Conservation (phyloP, 2,888 invertebrate genomes). For the Xanthorhoe spadicearia region DNA sequence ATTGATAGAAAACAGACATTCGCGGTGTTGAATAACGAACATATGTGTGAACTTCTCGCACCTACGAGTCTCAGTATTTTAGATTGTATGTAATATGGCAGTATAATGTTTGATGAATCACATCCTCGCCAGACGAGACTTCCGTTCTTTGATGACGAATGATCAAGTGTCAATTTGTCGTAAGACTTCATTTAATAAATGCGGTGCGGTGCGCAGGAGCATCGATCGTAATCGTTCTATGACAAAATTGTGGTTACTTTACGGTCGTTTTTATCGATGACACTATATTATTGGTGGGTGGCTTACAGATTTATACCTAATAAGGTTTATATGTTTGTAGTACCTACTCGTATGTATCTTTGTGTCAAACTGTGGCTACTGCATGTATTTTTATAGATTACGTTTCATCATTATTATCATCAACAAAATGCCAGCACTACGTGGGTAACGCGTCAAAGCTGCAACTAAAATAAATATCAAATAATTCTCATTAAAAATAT, state of each 20-base stretch:
- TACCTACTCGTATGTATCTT: too few relatives aligned
- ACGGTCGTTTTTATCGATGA: too few relatives aligned
- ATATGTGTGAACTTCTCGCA: slow-evolving; percentile 57
- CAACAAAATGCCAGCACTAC: too few relatives aligned
- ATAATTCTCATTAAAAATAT: too few relatives aligned
- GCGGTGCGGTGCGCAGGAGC: slow-evolving; percentile 12
- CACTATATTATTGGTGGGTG: too few relatives aligned
- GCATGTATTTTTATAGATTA: too few relatives aligned
- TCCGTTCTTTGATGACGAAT: slow-evolving; percentile 45
- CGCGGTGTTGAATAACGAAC: slow-evolving; percentile 62
- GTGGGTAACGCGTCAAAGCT: too few relatives aligned
- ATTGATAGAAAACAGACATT: slow-evolving; percentile 66
- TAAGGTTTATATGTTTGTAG: too few relatives aligned
- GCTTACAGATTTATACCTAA: too few relatives aligned
- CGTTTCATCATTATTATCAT: too few relatives aligned
- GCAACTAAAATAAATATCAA: too few relatives aligned
- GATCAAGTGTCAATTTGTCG: slow-evolving; percentile 47
- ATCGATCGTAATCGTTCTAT: slow-evolving; percentile 5
- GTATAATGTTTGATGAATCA: slow-evolving; percentile 38
- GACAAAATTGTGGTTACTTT: neutral
- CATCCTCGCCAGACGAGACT: slow-evolving; percentile 41
- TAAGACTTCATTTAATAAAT: slow-evolving; percentile 42
- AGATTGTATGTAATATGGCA: neutral
- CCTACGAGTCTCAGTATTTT: neutral
- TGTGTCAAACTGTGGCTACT: too few relatives aligned